Evolutionary conservation across 2,888 invertebrate genomes (phyloP), one percentile per base, ranked within the genome.

Genomic region (Salpingus planirostris): DNA sequence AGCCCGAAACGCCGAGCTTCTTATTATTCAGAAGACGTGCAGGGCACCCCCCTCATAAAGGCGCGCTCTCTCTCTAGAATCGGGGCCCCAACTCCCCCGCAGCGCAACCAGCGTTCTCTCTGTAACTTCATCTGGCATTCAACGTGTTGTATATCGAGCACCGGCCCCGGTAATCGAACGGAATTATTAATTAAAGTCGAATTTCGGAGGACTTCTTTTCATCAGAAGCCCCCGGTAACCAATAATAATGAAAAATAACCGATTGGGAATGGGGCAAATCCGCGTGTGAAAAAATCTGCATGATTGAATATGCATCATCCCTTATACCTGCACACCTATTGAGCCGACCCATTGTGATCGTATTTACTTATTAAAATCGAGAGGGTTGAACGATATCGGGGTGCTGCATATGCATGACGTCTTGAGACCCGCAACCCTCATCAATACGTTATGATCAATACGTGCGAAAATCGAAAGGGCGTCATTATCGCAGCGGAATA

Each of bases 11-110:
- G 39, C 32, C 40, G 40, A 42, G 50, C 50, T 49, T 52, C 56
- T 64, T 64, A 60, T 61, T 62, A 64, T 64, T 62, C 64, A 52
- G 54, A 47, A 48, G 52, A 54, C 55, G 59, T 31, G 29, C 32
- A 38, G 27, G 35, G 35, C 27, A 27, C 24, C 23, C 29, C 31
- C 34, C 33, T 36, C 36, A 33, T 36, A 36, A 36, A 36, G 36
- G 36, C 22, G 27, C 27, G 25, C 11, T 12, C 11, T 18, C 8
- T 8, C 18, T 18, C 18, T 8, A 21, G 29, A 34, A 29, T 29
- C 34, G n/a, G n/a, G n/a, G n/a, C 23, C 23, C 35, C 37, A 26
- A 32, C 29, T 30, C 38, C 33, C 38, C 15, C 30, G 24, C 32
- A 27, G 27, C 29, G 28, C 12, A n/a, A n/a, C n/a, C n/a, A n/a